Conservation (phyloP, 2,113 vertebrate species). For the Fulica atra region DNA sequence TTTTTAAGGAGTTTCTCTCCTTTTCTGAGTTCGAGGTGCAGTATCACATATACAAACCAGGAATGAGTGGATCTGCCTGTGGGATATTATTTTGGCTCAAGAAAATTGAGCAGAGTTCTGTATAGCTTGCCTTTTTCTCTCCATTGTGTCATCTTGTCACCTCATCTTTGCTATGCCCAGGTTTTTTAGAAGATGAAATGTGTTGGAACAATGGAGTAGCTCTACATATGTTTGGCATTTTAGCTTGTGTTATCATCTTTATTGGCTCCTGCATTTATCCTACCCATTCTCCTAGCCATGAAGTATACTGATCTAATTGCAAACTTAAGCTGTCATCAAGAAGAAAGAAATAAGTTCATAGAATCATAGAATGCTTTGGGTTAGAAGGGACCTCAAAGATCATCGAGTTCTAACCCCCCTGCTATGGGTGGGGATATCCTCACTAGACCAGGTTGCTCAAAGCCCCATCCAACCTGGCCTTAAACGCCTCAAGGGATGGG, state of each 20-base stretch:
- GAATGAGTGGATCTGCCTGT: background rate
- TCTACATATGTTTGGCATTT: background rate
- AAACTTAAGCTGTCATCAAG: background rate
- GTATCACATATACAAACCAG: background rate
- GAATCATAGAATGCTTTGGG: too few relatives aligned
- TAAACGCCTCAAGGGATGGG: too few relatives aligned
- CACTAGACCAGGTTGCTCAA: too few relatives aligned
- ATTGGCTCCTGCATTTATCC: background rate
- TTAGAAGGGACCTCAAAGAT: too few relatives aligned
- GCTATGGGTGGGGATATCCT: too few relatives aligned
- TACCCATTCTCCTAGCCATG: background rate
- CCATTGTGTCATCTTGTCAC: accelerated
- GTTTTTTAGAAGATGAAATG: background rate
- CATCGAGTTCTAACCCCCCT: too few relatives aligned
- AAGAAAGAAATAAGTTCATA: background rate
- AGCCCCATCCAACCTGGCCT: too few relatives aligned
- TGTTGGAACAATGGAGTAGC: background rate
- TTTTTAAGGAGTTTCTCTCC: background rate
- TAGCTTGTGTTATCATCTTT: background rate
- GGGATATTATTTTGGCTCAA: background rate
- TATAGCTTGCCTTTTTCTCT: background rate
- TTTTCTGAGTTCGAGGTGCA: background rate
- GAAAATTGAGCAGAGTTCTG: background rate
- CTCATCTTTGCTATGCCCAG: background rate
- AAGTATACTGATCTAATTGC: background rate